Conservation (phyloP, 2,888 invertebrate species). For the Cryptocheilus praepositus region DNA sequence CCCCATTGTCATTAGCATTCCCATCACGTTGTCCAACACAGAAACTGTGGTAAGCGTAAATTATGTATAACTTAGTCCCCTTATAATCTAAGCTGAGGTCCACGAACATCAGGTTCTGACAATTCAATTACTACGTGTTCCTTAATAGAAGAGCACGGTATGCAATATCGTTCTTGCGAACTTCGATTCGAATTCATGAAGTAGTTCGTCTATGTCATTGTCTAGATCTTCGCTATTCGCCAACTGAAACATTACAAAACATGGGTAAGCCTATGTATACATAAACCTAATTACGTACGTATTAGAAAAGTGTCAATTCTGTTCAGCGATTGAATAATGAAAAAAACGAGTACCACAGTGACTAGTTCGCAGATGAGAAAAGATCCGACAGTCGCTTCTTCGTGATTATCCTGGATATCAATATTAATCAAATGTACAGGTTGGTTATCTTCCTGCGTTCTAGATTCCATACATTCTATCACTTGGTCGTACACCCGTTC, state of each 20-base stretch:
- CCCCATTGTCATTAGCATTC: conserved; percentile 27
- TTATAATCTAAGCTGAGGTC: conserved; percentile 42
- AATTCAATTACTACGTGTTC: conserved; percentile 6
- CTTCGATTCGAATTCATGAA: conserved; percentile 95
- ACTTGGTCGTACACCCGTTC: conserved; percentile 99
- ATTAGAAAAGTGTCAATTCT: background rate
- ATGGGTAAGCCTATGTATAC: background rate
- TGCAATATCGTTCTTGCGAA: conserved; percentile 92
- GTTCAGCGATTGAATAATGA: conserved; percentile 15
- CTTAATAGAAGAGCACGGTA: conserved; percentile 94
- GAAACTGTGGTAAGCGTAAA: conserved; percentile 30
- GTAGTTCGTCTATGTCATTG: conserved; percentile 97
- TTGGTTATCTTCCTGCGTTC: conserved; percentile 87
- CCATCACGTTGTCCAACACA: conserved; percentile 27
- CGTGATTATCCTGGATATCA: conserved; percentile 99
- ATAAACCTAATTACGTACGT: background rate
- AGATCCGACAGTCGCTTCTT: conserved; percentile 99
- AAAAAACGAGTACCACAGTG: conserved; percentile 81
- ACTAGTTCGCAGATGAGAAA: conserved; percentile 98
- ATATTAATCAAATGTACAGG: conserved; percentile 98
- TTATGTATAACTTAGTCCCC: conserved; percentile 43
- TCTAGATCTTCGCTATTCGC: conserved; percentile 94
- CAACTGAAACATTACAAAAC: conserved; percentile 78
- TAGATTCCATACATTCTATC: conserved; percentile 91
- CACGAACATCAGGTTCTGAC: conserved; percentile 30